phyloP scores from a whole-genome alignment of 2,797 vertebrate species.

The Protonibea diacanthus region DNA sequence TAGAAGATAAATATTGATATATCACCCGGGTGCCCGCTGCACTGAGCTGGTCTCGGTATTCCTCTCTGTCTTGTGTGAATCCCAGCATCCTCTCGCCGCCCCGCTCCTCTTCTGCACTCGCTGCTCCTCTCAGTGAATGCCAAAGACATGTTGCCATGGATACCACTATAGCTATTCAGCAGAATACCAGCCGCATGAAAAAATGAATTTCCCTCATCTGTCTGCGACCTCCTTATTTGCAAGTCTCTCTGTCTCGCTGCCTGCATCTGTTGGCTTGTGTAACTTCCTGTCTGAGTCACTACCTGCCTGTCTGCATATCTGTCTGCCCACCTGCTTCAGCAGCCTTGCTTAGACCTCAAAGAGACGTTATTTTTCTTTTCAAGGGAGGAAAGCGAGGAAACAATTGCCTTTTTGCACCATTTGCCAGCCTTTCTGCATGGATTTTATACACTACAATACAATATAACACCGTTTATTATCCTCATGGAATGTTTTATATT shows the following conservation, averaged over 20 bases:
- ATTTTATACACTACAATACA: slow-evolving; percentile 25
- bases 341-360: slow-evolving; percentile 41
- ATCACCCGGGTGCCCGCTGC: slow-evolving; percentile 33
- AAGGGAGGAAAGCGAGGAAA: slow-evolving; percentile 37
- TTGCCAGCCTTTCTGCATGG: slow-evolving; percentile 12
- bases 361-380: slow-evolving; percentile 34
- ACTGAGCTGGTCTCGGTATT: slow-evolving; percentile 26
- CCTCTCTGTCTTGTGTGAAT: slow-evolving; percentile 66
- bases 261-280: slow-evolving; percentile 62
- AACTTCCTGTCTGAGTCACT: slow-evolving; percentile 74
- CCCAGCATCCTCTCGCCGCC: slow-evolving; percentile 40
- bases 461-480: slow-evolving; percentile 58
- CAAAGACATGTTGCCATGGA: slow-evolving; percentile 81
- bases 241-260: slow-evolving; percentile 44
- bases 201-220: slow-evolving; percentile 51
- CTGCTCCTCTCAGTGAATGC: slow-evolving; percentile 58
- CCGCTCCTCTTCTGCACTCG: slow-evolving; percentile 27
- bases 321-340: slow-evolving; percentile 68
- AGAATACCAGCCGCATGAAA: slow-evolving; percentile 60
- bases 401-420: slow-evolving; percentile 35
- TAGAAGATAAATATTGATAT: slow-evolving; percentile 50
- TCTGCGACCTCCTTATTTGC: slow-evolving; percentile 59
- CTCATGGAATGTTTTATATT: slow-evolving; percentile 37
- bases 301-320: slow-evolving; percentile 73
- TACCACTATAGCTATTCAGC: slow-evolving; percentile 79